A percentile compares a stretch with the other conserved stretches of the same genome.
These are phyloP conservation scores for Labia minor DNA, from an alignment of 2,888 invertebrate genomes.

Conservation along the genomic window DNA sequence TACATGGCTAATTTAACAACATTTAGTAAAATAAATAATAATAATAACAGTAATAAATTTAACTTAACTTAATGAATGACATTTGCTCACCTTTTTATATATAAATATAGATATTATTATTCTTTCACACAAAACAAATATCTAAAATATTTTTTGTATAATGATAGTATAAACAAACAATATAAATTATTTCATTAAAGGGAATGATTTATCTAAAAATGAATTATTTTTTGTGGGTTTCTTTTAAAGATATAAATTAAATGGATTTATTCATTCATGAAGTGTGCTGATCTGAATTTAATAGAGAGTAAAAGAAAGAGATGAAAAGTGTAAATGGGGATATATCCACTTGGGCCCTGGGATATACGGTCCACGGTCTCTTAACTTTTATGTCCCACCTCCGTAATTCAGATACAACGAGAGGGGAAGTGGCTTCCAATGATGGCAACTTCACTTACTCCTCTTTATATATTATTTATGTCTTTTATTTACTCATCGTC, in stretches of 20 bases:
- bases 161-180: too few species aligned
- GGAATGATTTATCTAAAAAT: too few species aligned
- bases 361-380: neutral
- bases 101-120: too few species aligned
- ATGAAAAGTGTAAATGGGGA: neutral
- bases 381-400: neutral
- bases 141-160: too few species aligned
- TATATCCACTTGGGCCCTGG: neutral
- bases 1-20: too few species aligned
- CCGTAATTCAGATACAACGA: neutral
- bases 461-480: slow-evolving; percentile 2
- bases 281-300: neutral
- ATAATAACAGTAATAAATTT: too few species aligned
- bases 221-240: too few species aligned
- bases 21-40: too few species aligned
- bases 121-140: too few species aligned
- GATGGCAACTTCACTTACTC: neutral
- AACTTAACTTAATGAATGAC: too few species aligned
- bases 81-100: too few species aligned
- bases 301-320: neutral
- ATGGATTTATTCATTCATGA: neutral
- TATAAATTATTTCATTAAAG: too few species aligned
- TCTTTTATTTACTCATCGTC: slow-evolving; percentile 4
- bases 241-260: slow-evolving; percentile 14
- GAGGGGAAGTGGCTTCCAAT: neutral